Evolutionary conservation across 2,797 vertebrate species (phyloP), one percentile per base, ranked within the genome.

Genomic region (Sylvia borin): DNA sequence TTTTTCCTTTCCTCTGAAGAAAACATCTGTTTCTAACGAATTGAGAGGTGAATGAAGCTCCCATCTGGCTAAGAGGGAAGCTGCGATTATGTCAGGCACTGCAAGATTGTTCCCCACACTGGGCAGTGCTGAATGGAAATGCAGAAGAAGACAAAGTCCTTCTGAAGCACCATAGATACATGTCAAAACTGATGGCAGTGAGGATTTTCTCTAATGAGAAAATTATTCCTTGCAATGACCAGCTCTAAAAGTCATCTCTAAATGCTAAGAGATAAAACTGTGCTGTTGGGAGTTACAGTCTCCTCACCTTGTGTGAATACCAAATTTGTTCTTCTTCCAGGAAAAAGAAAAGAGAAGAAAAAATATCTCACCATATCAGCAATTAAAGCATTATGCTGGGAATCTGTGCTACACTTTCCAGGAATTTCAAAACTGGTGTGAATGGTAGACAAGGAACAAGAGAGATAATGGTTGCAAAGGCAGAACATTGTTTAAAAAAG

Each of bases 21-120:
- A 94, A 95, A 94, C 67, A 92, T 76, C 85, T 95, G 85, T 88
- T 95, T 81, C 70, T 87, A 66, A 25, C 5, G 7, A 82, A 79
- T 9, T 4, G 13, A 66, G 88, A 92, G 60, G 66, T 88, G 88
- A 88, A 76, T 21, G 32, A 26, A 70, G 48, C 73, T 95, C 67
- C 55, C 84, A 82, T 40, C 76, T 86, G 93, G 75, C 66, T 78
- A 54, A 51, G 36, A 90, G 38, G 80, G 48, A 43, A 71, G 76
- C 79, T 88, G 85, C 7, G 13, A 53, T 53, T 81, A 40, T 14
- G 27, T 86, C 43, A 55, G 66, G 36, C 6, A 5, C 27, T 11
- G 54, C 0, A 2, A 75, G 55, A 34, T 11, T 0, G 0, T 11
- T 34, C 36, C 54, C 38, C 29, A 53, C 70, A 45, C 51, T 1